Evolutionary conservation across 2,797 vertebrate genomes (phyloP), one percentile per base, ranked within the genome.

Genomic region (Gymnopithys bicolor): DNA sequence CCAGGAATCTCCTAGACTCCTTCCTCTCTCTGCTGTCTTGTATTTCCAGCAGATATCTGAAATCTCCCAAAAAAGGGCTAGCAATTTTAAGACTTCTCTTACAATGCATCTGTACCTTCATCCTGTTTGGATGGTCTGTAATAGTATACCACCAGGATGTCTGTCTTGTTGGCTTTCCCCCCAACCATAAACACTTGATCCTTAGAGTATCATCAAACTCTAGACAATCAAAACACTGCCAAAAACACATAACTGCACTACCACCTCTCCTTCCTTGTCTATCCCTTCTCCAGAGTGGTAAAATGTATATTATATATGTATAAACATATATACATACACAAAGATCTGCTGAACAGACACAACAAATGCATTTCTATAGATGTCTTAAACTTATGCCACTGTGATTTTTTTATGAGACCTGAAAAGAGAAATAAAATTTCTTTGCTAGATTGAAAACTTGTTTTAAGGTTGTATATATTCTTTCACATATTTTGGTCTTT

Each of bases 391-490:
- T 71, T 22, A 11, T 58, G 49, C 16, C 32, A 30, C 18, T 22
- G 11, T 48, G 55, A 51, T 35, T 84, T 93, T 85, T 85, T 67
- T 56, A 10, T 90, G 33, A 93, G 27, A 68, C 63, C 7, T 39
- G 62, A 68, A 60, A 71, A 48, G 30, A 62, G 37, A 90, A 83
- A 68, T 73, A 55, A 76, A 13, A 32, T 33, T 70, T 67, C 27
- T 91, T 95, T 73, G 12, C 74, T 88, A 74, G 85, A 53, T 55
- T 89, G 90, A 84, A 48, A 78, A 56, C 15, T 79, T 78, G 35
- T 79, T 95, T 79, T 95, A 63, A 89, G 66, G 55, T n/a, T 22
- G 27, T 74, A 45, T 81, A 73, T 85, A 30, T 91, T 84, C 70
- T 70, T 95, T 87, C 37, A 76, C n/a, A 24, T 77, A 46, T 55